Base-by-base conservation (phyloP, 2,113 vertebrate species). In the Mellivora capensis region DNA sequence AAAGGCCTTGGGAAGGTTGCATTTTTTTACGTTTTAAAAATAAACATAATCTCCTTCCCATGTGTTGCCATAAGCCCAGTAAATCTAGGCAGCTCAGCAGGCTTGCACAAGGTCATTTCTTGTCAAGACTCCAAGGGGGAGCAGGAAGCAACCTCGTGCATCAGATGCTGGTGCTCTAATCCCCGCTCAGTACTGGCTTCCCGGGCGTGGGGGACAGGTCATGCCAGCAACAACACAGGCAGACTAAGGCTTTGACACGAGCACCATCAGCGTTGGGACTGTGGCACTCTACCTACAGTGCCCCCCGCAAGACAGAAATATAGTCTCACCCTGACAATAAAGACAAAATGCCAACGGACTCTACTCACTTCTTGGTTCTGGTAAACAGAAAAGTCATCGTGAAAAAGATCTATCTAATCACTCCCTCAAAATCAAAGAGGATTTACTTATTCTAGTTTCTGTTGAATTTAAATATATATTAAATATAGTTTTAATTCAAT, bases 31-130 rank as follows among this genome's bases (percentile, higher is more conserved):
- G 39, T 96, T 98, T 98, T 98, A 98, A 98, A 98, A 98, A 98
- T 98, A 98, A 98, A 98, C 97, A 98, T 98, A 98, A 98, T 98
- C 98, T 98, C 96, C 95, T 98, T 97, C 79, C 97, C 97, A 97
- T 97, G 97, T 97, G 97, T 91, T 91, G 88, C 94, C 93, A 52
- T 98, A 98, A 98, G 85, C 97, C 83, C 97, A 94, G 96, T 97
- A 95, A 97, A 98, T 97, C 97, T 98, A 97, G 96, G 94, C 97
- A 97, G 97, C 98, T 98, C 96, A 98, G 97, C 97, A 31, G 98
- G 97, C 94, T 93, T 98, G 97, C 97, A 96, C 98, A 98, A 98
- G 98, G 98, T 98, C 98, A 97, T 90, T 96, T 96, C 97, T 96
- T 98, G 93, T 98, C 97, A 98, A 96, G 93, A 77, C 88, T 97